phyloP scores from a whole-genome alignment of 2,888 invertebrate genomes.

The Didymodactylos carnosus region DNA sequence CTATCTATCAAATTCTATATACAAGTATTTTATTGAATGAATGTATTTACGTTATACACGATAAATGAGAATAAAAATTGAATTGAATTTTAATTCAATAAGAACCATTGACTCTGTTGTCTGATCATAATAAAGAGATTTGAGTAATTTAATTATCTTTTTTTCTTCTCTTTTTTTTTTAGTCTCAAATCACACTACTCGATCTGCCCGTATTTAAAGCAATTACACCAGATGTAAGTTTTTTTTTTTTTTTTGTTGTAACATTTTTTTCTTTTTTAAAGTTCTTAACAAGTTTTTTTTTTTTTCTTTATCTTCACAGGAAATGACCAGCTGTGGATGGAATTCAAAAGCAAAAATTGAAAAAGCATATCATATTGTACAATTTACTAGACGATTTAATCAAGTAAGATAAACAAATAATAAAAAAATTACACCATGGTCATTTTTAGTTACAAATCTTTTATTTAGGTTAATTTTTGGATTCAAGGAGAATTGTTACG shows the following conservation, averaged over 20 bases:
- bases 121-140: background rate
- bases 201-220: conserved; percentile 63
- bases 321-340: conserved; percentile 78
- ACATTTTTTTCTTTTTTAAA: too few relatives aligned
- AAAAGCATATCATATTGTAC: conserved; percentile 74
- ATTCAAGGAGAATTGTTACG: conserved; percentile 26
- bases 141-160: background rate
- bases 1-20: too few relatives aligned
- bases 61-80: too few relatives aligned
- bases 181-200: conserved; percentile 56
- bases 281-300: too few relatives aligned
- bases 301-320: conserved; percentile 30
- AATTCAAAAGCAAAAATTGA: conserved; percentile 69
- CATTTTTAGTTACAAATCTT: background rate
- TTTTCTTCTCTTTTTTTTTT: background rate
- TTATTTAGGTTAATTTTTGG: conserved; percentile 16
- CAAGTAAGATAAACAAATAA: conserved; percentile 52
- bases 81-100: too few relatives aligned
- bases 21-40: too few relatives aligned
- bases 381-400: conserved; percentile 77
- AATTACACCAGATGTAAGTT: conserved; percentile 50
- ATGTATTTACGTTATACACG: too few relatives aligned
- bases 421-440: background rate
- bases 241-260: conserved; percentile 21
- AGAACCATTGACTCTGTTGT: too few relatives aligned